Percentiles rank a stretch among this genome's conserved stretches.
Conservation (phyloP, 2,797 vertebrate species). For the Anguilla obscura region DNA sequence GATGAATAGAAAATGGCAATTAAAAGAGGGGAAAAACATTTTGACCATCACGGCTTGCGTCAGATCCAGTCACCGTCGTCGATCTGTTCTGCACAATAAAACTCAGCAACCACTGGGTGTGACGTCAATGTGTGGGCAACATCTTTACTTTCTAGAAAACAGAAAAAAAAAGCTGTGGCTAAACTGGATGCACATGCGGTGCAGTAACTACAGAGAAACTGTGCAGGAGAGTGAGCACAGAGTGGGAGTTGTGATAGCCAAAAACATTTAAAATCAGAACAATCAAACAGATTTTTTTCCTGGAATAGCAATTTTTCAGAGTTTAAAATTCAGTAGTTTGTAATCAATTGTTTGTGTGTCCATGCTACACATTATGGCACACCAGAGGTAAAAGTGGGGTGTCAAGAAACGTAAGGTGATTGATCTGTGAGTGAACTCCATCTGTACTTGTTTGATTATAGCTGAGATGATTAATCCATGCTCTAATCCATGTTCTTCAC, state of each 20-base stretch:
- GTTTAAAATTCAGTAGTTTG: not conserved
- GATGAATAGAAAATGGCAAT: not conserved
- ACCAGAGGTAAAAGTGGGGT: not conserved
- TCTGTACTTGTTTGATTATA: not conserved
- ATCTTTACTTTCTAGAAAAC: not conserved
- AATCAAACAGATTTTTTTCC: not conserved
- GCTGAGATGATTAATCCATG: conserved; percentile 18
- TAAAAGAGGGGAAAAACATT: not conserved
- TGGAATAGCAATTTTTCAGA: not conserved
- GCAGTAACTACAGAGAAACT: not conserved
- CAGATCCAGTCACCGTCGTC: not conserved
- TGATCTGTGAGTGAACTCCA: not conserved
- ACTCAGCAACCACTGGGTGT: not conserved
- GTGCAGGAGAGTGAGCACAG: not conserved
- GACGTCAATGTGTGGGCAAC: not conserved
- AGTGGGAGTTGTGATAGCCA: not conserved
- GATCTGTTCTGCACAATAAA: not conserved
- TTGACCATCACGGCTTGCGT: not conserved
- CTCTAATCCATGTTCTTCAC: not conserved
- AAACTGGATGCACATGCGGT: not conserved
- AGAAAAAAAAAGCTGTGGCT: not conserved
- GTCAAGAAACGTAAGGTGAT: not conserved
- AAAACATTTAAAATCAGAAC: not conserved
- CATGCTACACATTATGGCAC: too few species aligned
- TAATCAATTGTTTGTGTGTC: too few species aligned